Base-by-base conservation (phyloP, 2,888 invertebrate species). In the Hypercompe scribonia region DNA sequence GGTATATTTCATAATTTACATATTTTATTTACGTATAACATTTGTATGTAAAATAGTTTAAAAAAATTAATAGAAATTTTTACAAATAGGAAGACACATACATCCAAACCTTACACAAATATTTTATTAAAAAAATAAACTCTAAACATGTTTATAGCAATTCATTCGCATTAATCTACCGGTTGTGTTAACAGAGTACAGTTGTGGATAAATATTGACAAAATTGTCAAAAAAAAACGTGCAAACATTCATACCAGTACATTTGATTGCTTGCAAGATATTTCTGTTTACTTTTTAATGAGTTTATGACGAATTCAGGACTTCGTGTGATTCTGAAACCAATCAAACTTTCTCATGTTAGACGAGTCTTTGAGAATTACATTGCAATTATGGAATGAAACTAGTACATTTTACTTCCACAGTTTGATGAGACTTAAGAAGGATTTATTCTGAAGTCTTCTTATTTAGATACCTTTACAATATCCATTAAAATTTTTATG, bases 271-370 rank as follows among this genome's bases (percentile, higher is more conserved):
- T 89, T 89, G 91, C 87, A 90, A 90, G 88, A 91, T 88, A 92
- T 92, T 93, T 91, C 91, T 93, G 89, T 94, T 94, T 93, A 93
- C 95, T 95, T 95, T 92, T 93, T 93, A 95, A 94, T 93, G 94
- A 94, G 94, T 94, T 95, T 91, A 88, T n/a, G 90, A 88, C 89
- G 91, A 89, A 89, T 91, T 83, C 86, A 78, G 87, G 85, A 89
- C 90, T 91, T 89, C 86, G 88, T 90, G 85, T 91, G 91, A 91
- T 94, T 92, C 83, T 91, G 89, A 93, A 95, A 92, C 92, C 94
- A 95, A 95, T 95, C 93, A 94, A 95, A 95, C 93, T 95, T 95
- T 91, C 68, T 92, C 91, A 87, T 84, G 86, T 88, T 89, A 88
- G 85, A 82, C 84, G 82, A 75, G 82, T 79, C 80, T 88, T 88